These are phyloP conservation scores for Leucophenga maculata DNA, from an alignment of 2,888 invertebrate genomes.

Conservation along the genomic window DNA sequence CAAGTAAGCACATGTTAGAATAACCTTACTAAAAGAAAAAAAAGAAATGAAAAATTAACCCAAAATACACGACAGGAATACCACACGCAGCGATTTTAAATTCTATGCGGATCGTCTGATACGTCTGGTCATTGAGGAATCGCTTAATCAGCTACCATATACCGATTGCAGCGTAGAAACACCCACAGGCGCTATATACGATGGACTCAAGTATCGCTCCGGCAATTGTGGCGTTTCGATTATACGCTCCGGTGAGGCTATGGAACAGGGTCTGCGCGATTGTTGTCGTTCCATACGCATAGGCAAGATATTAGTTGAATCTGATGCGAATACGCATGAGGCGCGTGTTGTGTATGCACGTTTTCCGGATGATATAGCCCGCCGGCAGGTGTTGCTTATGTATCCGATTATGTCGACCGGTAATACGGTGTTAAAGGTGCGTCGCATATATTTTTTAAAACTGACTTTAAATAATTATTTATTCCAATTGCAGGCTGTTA, in stretches of 20 bases:
- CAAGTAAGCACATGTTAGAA: constrained; percentile 76
- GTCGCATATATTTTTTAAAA: not conserved
- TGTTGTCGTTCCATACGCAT: constrained; percentile 99
- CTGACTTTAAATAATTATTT: too few relatives aligned
- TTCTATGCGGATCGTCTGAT: constrained; percentile 98
- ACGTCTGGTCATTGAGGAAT: constrained; percentile 97
- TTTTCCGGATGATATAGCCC: constrained; percentile 95
- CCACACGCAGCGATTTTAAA: constrained; percentile 95
- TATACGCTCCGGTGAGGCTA: constrained; percentile 94
- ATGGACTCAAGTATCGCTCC: constrained; percentile 94
- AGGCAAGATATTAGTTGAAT: constrained; percentile 97
- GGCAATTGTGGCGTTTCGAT: constrained; percentile 99
- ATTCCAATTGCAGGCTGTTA: constrained; percentile 94
- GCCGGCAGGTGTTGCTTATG: constrained; percentile 92
- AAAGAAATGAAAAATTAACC: constrained; percentile 5
- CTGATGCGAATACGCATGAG: constrained; percentile 95
- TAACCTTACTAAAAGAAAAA: constrained; percentile 15
- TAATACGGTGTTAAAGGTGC: constrained; percentile 89
- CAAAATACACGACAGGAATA: constrained; percentile 80
- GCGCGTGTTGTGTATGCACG: constrained; percentile 97
- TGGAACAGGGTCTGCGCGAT: constrained; percentile 95
- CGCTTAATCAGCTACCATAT: constrained; percentile 93
- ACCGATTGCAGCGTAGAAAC: constrained; percentile 91
- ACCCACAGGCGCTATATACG: constrained; percentile 88
- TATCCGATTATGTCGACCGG: constrained; percentile 99